These are phyloP conservation scores for Ophiodon elongatus DNA, from an alignment of 2,113 vertebrate genomes.

Conservation along the genomic window DNA sequence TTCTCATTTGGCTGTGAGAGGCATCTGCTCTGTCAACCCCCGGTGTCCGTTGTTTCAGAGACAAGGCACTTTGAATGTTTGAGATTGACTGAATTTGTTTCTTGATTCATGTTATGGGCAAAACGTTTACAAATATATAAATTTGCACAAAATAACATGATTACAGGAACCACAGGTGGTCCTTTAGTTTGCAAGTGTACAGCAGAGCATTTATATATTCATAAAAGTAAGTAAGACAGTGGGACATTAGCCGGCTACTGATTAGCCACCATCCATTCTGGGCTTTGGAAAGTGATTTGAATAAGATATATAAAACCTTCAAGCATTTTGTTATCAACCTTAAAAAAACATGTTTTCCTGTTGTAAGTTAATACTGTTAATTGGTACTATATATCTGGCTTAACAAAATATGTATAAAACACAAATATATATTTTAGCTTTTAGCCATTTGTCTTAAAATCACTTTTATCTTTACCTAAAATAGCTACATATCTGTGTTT, in stretches of 20 bases:
- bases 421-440: too few relatives aligned
- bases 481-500: not conserved
- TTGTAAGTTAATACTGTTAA: too few relatives aligned
- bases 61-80: not conserved
- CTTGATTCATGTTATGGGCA: not conserved
- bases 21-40: not conserved
- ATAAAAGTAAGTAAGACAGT: too few relatives aligned
- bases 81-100: not conserved
- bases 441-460: not conserved
- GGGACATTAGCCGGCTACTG: too few relatives aligned
- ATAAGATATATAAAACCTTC: too few relatives aligned
- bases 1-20: constrained; percentile 12
- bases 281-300: too few relatives aligned
- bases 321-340: not conserved
- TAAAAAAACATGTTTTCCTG: too few relatives aligned
- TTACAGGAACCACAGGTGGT: not conserved
- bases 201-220: not conserved
- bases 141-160: not conserved
- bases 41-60: constrained; percentile 1
- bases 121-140: not conserved
- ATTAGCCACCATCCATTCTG: too few relatives aligned
- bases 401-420: too few relatives aligned
- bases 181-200: not conserved
- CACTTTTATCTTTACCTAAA: not conserved
- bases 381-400: too few relatives aligned